These are phyloP conservation scores for Syritta pipiens DNA, from an alignment of 2,888 invertebrate genomes.

Conservation along the genomic window DNA sequence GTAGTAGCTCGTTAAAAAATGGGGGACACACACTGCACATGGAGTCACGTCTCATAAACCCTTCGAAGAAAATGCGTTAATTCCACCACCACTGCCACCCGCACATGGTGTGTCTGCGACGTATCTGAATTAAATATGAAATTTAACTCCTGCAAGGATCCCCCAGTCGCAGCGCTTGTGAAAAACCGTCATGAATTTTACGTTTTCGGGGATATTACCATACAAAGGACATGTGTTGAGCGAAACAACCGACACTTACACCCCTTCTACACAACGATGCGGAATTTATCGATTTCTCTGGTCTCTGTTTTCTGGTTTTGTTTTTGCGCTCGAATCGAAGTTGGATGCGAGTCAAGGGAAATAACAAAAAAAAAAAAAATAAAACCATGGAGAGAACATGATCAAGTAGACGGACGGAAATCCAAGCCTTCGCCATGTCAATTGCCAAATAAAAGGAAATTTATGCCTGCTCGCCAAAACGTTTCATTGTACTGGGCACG, in stretches of 20 bases:
- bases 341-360: conserved; percentile 42
- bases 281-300: conserved; percentile 58
- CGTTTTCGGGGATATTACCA: conserved; percentile 38
- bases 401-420: conserved; percentile 67
- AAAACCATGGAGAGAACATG: conserved; percentile 50
- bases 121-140: conserved; percentile 24
- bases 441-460: conserved; percentile 68
- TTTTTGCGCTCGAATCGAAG: conserved; percentile 21
- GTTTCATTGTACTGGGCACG: conserved; percentile 66
- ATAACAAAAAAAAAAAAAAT: conserved; percentile 4
- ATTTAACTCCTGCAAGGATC: conserved; percentile 4
- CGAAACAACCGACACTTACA: conserved; percentile 7
- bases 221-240: conserved; percentile 37
- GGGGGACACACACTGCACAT: too few relatives aligned
- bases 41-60: too few relatives aligned
- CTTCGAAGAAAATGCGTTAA: conserved; percentile 15
- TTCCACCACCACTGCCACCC: conserved; percentile 2
- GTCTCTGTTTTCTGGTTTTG: not conserved
- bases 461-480: conserved; percentile 66
- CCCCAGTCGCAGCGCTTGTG: not conserved
- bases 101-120: conserved; percentile 1
- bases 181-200: conserved; percentile 29
- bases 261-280: conserved; percentile 55
- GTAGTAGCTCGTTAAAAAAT: too few relatives aligned
- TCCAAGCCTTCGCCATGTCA: conserved; percentile 68